Evolutionary conservation across 2,797 vertebrate genomes (phyloP).

Genomic region (Poecilia gillii): DNA sequence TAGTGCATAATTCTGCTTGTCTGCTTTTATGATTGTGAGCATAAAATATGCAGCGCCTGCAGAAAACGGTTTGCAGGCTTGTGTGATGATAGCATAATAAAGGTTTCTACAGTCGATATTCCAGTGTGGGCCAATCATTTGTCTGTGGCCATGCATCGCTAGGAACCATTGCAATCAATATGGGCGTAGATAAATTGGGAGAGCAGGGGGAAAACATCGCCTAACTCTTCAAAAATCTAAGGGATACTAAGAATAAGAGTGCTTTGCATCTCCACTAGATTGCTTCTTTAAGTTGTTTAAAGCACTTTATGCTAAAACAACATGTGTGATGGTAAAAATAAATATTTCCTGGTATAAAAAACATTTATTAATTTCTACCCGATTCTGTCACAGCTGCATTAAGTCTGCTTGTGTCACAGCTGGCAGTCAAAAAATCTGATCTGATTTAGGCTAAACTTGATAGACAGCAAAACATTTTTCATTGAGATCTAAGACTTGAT

Average conservation of each 20-base stretch:
- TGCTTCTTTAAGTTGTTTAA: conserved; percentile 30
- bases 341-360: background rate
- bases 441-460: conserved; percentile 45
- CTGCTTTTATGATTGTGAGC: conserved; percentile 65
- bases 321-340: background rate
- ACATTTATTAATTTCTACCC: background rate
- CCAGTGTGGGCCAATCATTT: conserved; percentile 50
- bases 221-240: conserved; percentile 30
- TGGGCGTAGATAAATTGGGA: conserved; percentile 58
- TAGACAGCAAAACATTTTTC: conserved; percentile 20
- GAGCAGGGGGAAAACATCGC: conserved; percentile 32
- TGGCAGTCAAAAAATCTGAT: conserved; percentile 30
- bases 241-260: conserved; percentile 30
- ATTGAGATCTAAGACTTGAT: conserved; percentile 28
- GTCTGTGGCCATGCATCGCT: conserved; percentile 47
- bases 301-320: background rate
- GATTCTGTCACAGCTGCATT: background rate
- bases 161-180: conserved; percentile 67
- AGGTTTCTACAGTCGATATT: conserved; percentile 68
- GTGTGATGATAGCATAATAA: conserved; percentile 67
- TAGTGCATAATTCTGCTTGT: conserved; percentile 54
- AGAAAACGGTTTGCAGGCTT: conserved; percentile 51
- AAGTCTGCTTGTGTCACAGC: conserved; percentile 2
- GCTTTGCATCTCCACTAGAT: conserved; percentile 5
- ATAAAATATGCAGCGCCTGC: conserved; percentile 64